Percentiles rank a stretch among this genome's conserved stretches.
phyloP scores from a whole-genome alignment of 2,113 vertebrate species.

The Aplodontia rufa region DNA sequence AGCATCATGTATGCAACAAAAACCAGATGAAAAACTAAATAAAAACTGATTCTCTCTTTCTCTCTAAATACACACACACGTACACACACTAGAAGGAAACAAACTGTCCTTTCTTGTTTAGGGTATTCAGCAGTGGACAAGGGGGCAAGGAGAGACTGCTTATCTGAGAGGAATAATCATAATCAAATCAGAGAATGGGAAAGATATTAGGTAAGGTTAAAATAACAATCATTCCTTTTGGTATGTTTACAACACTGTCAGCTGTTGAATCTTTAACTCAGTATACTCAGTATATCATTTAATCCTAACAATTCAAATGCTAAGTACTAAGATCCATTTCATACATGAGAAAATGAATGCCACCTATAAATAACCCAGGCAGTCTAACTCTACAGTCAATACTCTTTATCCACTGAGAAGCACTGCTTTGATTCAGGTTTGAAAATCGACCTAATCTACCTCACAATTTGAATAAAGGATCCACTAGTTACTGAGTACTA shows the following conservation, averaged over 20 bases:
- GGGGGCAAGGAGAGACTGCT: background rate
- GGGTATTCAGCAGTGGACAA: background rate
- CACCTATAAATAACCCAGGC: background rate
- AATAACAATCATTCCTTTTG: background rate
- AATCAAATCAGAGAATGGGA: constrained; percentile 1
- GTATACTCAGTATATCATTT: background rate
- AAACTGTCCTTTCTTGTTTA: constrained; percentile 2
- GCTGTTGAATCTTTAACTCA: background rate
- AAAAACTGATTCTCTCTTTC: too few species aligned
- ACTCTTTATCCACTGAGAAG: background rate
- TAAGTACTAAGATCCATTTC: background rate
- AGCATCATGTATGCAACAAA: too few species aligned
- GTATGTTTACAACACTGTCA: background rate
- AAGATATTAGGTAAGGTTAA: background rate
- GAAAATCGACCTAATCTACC: background rate
- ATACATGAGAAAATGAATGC: background rate
- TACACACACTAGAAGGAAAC: too few species aligned
- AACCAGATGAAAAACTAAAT: too few species aligned
- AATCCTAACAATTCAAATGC: constrained; percentile 24
- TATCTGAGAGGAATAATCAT: background rate
- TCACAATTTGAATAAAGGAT: background rate
- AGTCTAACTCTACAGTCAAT: background rate
- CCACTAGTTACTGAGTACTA: background rate
- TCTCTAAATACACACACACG: too few species aligned
- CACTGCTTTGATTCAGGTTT: background rate